phyloP scores from a whole-genome alignment of 2,888 invertebrate genomes.

The Labia minor region DNA sequence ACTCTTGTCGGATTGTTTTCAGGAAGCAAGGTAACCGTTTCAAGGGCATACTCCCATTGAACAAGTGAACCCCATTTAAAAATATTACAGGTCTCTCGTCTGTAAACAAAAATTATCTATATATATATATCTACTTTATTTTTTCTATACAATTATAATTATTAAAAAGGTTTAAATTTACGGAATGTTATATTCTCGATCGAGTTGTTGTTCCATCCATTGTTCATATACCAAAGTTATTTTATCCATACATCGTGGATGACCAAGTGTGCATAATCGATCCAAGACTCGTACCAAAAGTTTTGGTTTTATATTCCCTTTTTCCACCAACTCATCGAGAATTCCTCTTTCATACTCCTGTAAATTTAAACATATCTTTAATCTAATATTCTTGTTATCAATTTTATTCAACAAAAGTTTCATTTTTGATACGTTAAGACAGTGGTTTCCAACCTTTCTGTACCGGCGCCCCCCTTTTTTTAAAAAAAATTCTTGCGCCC shows the following conservation, averaged over 20 bases:
- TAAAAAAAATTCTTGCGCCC: too few species aligned
- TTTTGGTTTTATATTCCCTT: background rate
- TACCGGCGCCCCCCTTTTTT: too few species aligned
- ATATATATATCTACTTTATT: background rate
- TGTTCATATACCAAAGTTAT: background rate
- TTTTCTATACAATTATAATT: too few species aligned
- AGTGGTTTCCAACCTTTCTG: too few species aligned
- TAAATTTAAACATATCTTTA: too few species aligned
- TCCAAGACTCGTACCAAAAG: background rate
- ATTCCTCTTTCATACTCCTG: background rate
- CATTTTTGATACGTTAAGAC: too few species aligned
- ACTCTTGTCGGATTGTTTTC: conserved; percentile 47
- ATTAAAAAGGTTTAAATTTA: too few species aligned
- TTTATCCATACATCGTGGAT: background rate
- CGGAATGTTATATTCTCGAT: background rate
- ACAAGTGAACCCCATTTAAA: conserved; percentile 69
- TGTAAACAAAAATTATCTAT: background rate
- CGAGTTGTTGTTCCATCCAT: background rate
- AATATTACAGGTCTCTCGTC: conserved; percentile 49
- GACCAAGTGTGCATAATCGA: background rate
- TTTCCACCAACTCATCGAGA: background rate
- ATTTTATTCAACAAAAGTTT: too few species aligned
- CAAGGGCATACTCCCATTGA: conserved; percentile 73
- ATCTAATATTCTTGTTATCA: too few species aligned
- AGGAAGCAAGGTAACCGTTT: conserved; percentile 65